A percentile compares a stretch with the other conserved stretches of the same genome.
These are phyloP conservation scores for Epinotia bilunana DNA, from an alignment of 2,888 invertebrate species.

Conservation along the genomic window DNA sequence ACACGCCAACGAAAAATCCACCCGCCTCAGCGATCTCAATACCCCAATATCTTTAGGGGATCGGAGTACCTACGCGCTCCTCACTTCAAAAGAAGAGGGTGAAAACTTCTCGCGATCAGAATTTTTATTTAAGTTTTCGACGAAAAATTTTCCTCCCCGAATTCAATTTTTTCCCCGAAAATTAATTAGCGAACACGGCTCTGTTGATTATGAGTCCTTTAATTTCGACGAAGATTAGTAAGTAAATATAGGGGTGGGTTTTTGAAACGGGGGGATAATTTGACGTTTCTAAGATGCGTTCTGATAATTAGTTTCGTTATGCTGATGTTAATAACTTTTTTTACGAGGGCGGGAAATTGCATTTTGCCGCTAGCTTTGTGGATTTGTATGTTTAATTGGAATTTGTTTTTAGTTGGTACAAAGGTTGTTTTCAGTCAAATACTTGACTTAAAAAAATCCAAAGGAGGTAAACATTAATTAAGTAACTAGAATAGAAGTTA, in stretches of 20 bases:
- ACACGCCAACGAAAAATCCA: constrained; percentile 54
- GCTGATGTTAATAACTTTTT: constrained; percentile 31
- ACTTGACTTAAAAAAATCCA: neutral
- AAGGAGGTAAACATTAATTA: too few species aligned
- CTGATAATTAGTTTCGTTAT: constrained; percentile 42
- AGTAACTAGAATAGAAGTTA: too few species aligned
- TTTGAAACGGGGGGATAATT: constrained; percentile 40
- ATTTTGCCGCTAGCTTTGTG: constrained; percentile 15
- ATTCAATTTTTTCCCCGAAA: constrained; percentile 69
- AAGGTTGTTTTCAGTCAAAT: neutral
- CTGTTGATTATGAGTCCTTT: constrained; percentile 61
- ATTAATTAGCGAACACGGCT: constrained; percentile 69
- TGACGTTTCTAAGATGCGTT: constrained; percentile 42
- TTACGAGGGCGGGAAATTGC: constrained; percentile 23
- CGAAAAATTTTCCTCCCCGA: constrained; percentile 74
- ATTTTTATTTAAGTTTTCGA: constrained; percentile 82
- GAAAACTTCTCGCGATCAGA: constrained; percentile 68
- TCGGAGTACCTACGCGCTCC: constrained; percentile 56
- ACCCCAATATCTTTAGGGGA: constrained; percentile 62
- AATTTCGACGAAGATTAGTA: constrained; percentile 55
- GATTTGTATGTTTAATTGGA: constrained; percentile 1
- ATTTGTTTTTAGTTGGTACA: neutral
- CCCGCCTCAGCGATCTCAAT: constrained; percentile 64
- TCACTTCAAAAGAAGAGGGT: constrained; percentile 66
- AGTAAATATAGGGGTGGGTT: constrained; percentile 49